Evolutionary conservation across 2,797 vertebrate genomes (phyloP), one percentile per base, ranked within the genome.

Genomic region (Toxotes lorentzi): DNA sequence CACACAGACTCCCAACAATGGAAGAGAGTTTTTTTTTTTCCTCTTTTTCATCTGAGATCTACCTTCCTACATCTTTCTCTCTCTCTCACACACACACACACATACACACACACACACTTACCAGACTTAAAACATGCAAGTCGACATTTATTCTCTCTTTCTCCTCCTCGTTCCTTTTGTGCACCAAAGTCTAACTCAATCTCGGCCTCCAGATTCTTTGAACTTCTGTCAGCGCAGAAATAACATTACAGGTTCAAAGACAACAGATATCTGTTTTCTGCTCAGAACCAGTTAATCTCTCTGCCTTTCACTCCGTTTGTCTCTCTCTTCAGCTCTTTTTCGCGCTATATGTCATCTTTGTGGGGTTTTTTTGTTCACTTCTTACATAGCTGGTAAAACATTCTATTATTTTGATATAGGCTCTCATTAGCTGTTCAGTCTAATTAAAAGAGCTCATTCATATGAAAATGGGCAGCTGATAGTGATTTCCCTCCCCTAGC

Each of bases 391-490:
- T 90, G 87, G 83, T 91, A 89, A 92, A 94, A 89, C 92, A 91
- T 92, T 93, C 89, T 92, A 92, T 95, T 94, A 91, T 95, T 95
- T 94, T 94, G 93, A 95, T 94, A 94, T 91, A 93, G 91, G 91
- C 92, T 91, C 93, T 95, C 93, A 95, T 96, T 95, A 95, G 93
- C 88, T 82, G 90, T 90, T 91, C 88, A 76, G 88, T 96, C 95
- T 95, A 95, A 96, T 96, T 96, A 96, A 95, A 93, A 72, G 79
- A 89, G 90, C 91, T 90, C 94, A 94, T 95, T 96, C 94, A 94
- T 95, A 94, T 95, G 95, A 96, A 95, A 95, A 95, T 94, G 86
- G 84, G 86, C 82, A 69, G 82, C 90, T 91, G 94, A 95, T 95
- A 94, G 92, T 90, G 94, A 95, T 95, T 95, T 95, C 88, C 87